A percentile compares a stretch with the other conserved stretches of the same genome.
Evolutionary conservation across 2,113 vertebrate genomes (phyloP).

Genomic region (Scomber scombrus): DNA sequence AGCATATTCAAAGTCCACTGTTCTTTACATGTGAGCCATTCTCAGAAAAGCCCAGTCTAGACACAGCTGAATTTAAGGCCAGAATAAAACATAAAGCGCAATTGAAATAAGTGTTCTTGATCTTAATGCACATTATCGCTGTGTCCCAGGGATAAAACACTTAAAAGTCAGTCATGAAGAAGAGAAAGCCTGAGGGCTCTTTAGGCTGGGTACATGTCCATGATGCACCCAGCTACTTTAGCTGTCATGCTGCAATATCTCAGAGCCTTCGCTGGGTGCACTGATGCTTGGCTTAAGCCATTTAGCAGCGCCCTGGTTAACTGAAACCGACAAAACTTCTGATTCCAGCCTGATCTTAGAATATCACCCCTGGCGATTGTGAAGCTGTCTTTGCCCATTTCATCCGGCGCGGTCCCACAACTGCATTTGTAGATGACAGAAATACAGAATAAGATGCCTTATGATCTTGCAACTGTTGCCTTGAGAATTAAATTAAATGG

Average conservation of each 20-base stretch:
- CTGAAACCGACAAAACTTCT: slow-evolving; percentile 84
- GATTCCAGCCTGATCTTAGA: slow-evolving; percentile 80
- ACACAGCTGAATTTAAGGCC: slow-evolving; percentile 68
- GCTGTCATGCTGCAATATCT: slow-evolving; percentile 82
- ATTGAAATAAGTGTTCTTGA: slow-evolving; percentile 89
- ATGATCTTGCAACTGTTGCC: slow-evolving; percentile 69
- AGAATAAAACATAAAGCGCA: slow-evolving; percentile 90
- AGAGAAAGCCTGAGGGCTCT: slow-evolving; percentile 82
- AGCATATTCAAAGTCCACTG: slow-evolving; percentile 14
- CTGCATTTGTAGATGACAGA: slow-evolving; percentile 70
- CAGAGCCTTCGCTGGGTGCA: slow-evolving; percentile 74
- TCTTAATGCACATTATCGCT: slow-evolving; percentile 89
- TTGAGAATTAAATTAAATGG: slow-evolving; percentile 63
- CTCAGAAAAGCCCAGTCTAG: slow-evolving; percentile 70
- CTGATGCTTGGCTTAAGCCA: slow-evolving; percentile 77
- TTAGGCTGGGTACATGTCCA: slow-evolving; percentile 83
- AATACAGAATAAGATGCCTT: slow-evolving; percentile 67
- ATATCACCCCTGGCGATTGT: slow-evolving; percentile 78
- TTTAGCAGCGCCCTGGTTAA: slow-evolving; percentile 78
- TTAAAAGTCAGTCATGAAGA: slow-evolving; percentile 89
- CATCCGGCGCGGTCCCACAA: slow-evolving; percentile 57
- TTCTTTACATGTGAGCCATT: slow-evolving; percentile 54
- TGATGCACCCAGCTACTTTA: slow-evolving; percentile 85
- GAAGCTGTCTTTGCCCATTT: slow-evolving; percentile 75
- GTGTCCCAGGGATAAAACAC: slow-evolving; percentile 90